Evolutionary conservation across 1,140 invertebrate species (phyloP), one percentile per base, ranked within the genome.

Genomic region (Aphidius gifuensis): DNA sequence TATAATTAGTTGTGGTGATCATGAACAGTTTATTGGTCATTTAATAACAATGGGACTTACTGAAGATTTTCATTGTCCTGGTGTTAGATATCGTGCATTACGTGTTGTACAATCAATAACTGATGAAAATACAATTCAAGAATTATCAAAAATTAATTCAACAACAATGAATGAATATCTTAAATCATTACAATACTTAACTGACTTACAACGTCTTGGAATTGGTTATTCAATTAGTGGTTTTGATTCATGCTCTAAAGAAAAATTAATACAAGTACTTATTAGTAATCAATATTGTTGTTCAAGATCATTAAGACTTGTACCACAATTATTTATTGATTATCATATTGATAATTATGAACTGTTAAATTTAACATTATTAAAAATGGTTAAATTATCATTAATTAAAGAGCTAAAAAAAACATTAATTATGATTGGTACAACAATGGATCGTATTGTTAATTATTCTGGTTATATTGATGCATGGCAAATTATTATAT

Each of bases 181-280:
- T 63, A 72, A 75, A 61, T 68, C 68, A 23, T 65, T 83, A 43
- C 65, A 72, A 45, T 81, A 81, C 55, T 50, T 81, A 23, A 72
- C 68, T n/a, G 77, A 78, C 68, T 61, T 83, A 8, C 78, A 82
- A 68, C 70, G 64, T n/a, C 67, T 80, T n/a, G 80, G 80, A 46
- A 64, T 81, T 39, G 66, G 61, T 42, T 80, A 79, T 43, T 75
- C 64, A n/a, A 46, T 75, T n/a, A 63, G 59, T 16, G 66, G 70
- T 43, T 81, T 82, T 57, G 70, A 77, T 44, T 64, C 16, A 8
- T 69, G 64, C 58, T 64, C 70, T 5, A 82, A 82, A 68, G 51
- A 63, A 5, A 73, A 78, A 57, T 62, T 81, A 5, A 66, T 75
- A 5, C 66, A 74, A 6, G 71, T 75, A 16, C 68, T 82, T 16